Base-by-base conservation (phyloP, 2,888 invertebrate species). In the Schrankia costaestrigalis region DNA sequence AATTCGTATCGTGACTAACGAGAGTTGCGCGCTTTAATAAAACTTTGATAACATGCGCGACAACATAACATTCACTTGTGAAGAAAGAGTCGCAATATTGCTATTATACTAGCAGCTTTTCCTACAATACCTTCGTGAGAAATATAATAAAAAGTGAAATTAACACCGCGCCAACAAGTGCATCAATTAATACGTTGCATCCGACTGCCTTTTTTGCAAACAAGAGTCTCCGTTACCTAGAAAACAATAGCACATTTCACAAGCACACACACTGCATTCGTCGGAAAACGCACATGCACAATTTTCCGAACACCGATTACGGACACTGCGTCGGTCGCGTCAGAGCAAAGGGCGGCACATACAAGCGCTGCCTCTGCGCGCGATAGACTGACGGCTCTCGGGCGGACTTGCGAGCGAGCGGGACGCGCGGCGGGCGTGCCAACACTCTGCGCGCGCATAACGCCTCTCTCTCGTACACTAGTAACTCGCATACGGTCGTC, bases 231-330 rank as follows among this genome's bases (percentile, higher is more conserved):
- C 68, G 51, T 86, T 85, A 87, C 87, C 87, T 87, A 87, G 81
- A 80, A 84, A 87, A 87, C 83, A 86, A 87, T 82, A 81, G 84
- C 86, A 87, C 86, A 86, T 87, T 78, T 79, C 87, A 86, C 85
- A 80, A 78, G 71, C 82, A 86, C 85, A 85, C 78, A 86, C 86
- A 85, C 85, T 82, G 77, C 78, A 76, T 68, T 75, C 71, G 72
- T 78, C 85, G 86, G 86, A 85, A 86, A 87, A 83, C 83, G 86
- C 86, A 87, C 86, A 87, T 85, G 82, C 86, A 87, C 86, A 87
- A 86, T 86, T 87, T 85, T 85, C 86, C 86, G 85, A 85, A 82
- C 81, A 80, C 78, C 84, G 78, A 74, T 84, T 84, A 80, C 84
- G 83, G 84, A 77, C 79, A 83, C 83, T 78, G 83, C 79, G 84